Evolutionary conservation across 2,797 vertebrate genomes (phyloP), one percentile per base, ranked within the genome.

Genomic region (Pseudochirops corinnae): DNA sequence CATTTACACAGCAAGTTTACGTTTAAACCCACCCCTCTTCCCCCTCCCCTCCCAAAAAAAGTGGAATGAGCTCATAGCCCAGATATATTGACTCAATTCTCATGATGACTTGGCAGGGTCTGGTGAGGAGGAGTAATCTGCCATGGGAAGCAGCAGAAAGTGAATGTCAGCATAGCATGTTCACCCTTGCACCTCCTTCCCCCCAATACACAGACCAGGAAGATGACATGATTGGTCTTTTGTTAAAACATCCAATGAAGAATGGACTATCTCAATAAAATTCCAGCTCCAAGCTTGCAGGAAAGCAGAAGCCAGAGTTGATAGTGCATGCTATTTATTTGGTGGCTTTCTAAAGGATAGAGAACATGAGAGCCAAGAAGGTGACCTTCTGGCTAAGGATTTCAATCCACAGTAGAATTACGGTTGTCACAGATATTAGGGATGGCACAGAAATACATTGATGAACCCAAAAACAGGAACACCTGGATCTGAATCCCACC

Each of bases 31-130:
- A 82, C 21, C n/a, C 67, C 18, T 74, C 18, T n/a, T 18, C 21
- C 18, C 39, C 39, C 74, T 5, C 1, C 3, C 74, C 21, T 21
- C 39, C 9, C 9, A 10, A 46, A 82, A 46, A 39, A 60, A 7
- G 31, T 53, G 9, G 24, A 0, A 97, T 91, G 58, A 97, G 21
- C 60, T 97, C 97, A 96, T 21, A 94, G 82, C 94, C 62, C 74
- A 91, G 93, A 97, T 92, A 6, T 90, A 91, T 96, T 97, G 92
- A 96, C 93, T 96, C 95, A 94, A 39, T 29, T 50, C 24, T 60
- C 95, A 95, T 92, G 60, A 60, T 53, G 93, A 29, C 56, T 90
- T 97, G 97, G 94, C 95, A 97, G 74, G 55, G 9, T 60, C 26
- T 87, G 11, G 6, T n/a, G 52, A 60, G 90, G 91, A 96, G 95